Evolutionary conservation across 1,140 invertebrate species (phyloP).

Genomic region (Condylostylus longicornis): DNA sequence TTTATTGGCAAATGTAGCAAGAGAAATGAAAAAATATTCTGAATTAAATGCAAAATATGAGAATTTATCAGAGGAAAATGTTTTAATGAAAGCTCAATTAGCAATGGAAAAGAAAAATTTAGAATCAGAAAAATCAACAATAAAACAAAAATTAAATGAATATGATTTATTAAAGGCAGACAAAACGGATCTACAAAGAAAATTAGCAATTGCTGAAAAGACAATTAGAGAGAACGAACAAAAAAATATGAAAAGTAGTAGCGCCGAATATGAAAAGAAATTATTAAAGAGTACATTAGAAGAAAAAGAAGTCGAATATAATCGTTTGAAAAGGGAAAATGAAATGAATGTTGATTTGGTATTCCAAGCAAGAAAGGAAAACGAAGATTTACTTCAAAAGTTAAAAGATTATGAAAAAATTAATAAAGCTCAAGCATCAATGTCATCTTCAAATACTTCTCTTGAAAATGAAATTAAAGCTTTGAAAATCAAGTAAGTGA

Average conservation of each 20-base stretch:
- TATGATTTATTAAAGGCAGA: conserved; percentile 23
- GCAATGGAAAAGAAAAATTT: conserved; percentile 61
- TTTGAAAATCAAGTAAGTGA: conserved; percentile 44
- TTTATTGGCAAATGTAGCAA: conserved; percentile 43
- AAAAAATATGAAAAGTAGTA: conserved; percentile 26
- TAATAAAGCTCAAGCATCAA: conserved; percentile 60
- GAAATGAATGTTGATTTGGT: conserved; percentile 54
- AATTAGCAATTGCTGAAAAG: conserved; percentile 49
- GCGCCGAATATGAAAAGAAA: conserved; percentile 45
- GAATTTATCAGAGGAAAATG: conserved; percentile 65
- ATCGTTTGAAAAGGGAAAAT: conserved; percentile 54
- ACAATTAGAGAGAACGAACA: conserved; percentile 33
- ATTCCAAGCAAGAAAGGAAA: conserved; percentile 50
- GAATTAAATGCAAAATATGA: conserved; percentile 69
- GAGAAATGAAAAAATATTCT: conserved; percentile 56
- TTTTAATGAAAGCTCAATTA: conserved; percentile 58
- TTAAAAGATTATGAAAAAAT: conserved; percentile 75
- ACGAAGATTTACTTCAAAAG: conserved; percentile 65
- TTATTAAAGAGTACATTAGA: conserved; percentile 51
- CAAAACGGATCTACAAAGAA: conserved; percentile 39
- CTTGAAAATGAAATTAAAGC: conserved; percentile 61
- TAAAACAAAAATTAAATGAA: conserved; percentile 19
- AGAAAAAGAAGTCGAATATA: conserved; percentile 59
- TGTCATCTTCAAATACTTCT: conserved; percentile 55
- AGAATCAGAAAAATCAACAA: conserved; percentile 29